Conservation (phyloP, 2,888 invertebrate genomes). For the Protodeltote pygarga region DNA sequence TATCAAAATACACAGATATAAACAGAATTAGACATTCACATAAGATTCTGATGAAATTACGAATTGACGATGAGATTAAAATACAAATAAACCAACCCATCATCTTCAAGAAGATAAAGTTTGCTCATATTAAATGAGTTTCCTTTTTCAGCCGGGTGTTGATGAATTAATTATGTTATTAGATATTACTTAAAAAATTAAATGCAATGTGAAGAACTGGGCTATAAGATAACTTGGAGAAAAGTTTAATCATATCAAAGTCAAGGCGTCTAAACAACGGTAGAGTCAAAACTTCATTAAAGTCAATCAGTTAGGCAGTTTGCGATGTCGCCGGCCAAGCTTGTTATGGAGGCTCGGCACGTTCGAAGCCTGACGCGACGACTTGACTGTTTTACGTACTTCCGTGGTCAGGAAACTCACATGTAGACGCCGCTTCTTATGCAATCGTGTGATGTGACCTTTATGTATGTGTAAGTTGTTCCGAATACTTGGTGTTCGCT, state of each 20-base stretch:
- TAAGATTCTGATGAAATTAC: too few species aligned
- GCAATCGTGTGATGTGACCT: constrained; percentile 56
- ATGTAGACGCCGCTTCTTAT: constrained; percentile 58
- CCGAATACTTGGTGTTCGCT: constrained; percentile 18
- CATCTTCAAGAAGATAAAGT: constrained; percentile 26
- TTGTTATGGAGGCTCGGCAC: constrained; percentile 68
- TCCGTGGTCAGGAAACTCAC: constrained; percentile 73
- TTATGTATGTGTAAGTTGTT: constrained; percentile 37
- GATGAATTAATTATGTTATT: constrained; percentile 26
- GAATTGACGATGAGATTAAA: too few species aligned
- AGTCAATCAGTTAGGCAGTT: constrained; percentile 68
- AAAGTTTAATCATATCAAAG: constrained; percentile 29
- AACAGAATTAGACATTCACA: too few species aligned
- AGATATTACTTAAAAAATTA: constrained; percentile 3
- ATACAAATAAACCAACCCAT: background rate
- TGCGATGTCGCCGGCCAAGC: constrained; percentile 55
- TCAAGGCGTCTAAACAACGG: constrained; percentile 52
- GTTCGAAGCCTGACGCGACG: constrained; percentile 61
- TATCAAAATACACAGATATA: too few species aligned
- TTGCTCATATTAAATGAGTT: constrained; percentile 16
- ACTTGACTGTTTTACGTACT: constrained; percentile 65
- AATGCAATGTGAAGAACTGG: constrained; percentile 15
- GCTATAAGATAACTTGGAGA: constrained; percentile 1
- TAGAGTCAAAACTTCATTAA: constrained; percentile 69
- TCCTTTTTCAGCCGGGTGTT: constrained; percentile 25